These are phyloP conservation scores for Lumbricus terrestris DNA, from an alignment of 2,888 invertebrate species.

Conservation along the genomic window DNA sequence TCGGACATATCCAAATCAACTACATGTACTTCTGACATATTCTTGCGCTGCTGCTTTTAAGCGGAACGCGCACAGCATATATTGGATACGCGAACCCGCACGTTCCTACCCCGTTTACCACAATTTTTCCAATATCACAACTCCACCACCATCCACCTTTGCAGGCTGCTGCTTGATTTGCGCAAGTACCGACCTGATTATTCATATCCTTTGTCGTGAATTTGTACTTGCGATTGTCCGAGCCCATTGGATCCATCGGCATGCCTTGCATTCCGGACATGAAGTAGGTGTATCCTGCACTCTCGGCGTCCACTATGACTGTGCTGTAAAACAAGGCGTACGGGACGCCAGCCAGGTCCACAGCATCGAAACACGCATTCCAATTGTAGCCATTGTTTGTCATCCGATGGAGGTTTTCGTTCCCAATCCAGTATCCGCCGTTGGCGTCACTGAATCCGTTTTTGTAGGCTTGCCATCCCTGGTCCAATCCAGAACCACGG, in stretches of 20 bases:
- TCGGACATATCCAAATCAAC: not conserved
- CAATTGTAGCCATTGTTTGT: not conserved
- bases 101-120: not conserved
- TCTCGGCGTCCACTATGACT: not conserved
- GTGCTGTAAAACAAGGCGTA: not conserved
- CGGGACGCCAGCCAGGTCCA: not conserved
- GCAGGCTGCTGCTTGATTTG: not conserved
- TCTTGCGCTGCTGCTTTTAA: not conserved
- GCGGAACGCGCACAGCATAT: not conserved
- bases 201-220: not conserved
- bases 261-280: not conserved
- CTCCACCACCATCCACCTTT: not conserved
- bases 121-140: not conserved
- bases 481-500: not conserved
- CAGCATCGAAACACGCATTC: not conserved
- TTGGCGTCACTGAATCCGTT: not conserved
- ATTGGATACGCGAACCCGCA: not conserved
- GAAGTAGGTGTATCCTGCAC: not conserved
- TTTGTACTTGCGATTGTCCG: not conserved
- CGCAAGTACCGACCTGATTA: not conserved
- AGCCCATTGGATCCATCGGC: not conserved
- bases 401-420: not conserved
- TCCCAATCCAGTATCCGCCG: not conserved
- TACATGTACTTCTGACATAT: not conserved
- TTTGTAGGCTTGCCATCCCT: not conserved